Percentiles rank a stretch among this genome's conserved stretches.
Conservation (phyloP, 2,113 vertebrate genomes). For the Leiothrix lutea region DNA sequence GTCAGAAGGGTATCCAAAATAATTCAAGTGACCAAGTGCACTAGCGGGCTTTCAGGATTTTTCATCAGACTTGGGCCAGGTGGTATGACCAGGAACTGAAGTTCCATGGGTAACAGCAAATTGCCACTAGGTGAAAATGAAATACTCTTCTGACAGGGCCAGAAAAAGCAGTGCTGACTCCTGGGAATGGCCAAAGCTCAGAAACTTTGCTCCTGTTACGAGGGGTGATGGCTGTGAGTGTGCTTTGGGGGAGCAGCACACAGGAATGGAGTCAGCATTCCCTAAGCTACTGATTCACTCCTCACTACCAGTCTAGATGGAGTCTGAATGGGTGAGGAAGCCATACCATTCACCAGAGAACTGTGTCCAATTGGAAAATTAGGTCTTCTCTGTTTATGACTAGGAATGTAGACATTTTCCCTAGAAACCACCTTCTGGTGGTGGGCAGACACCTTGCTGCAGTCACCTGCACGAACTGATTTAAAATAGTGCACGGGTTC, state of each 20-base stretch:
- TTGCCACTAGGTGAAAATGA: background rate
- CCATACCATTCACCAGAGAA: background rate
- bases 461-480: background rate
- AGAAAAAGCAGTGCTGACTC: background rate
- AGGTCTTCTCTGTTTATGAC: background rate
- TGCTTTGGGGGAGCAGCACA: background rate
- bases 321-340: background rate
- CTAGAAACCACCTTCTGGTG: background rate
- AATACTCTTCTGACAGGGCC: background rate
- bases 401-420: background rate
- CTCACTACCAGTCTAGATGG: background rate
- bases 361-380: background rate
- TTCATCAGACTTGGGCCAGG: background rate
- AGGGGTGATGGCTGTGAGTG: fast-evolving
- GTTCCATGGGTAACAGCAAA: background rate
- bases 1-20: background rate
- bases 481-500: background rate
- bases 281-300: background rate
- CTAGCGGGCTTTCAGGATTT: background rate
- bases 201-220: background rate
- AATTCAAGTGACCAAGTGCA: background rate
- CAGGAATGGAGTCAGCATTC: background rate
- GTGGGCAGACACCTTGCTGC: background rate
- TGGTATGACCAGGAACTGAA: background rate
- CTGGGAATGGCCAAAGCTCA: background rate